A percentile compares a stretch with the other conserved stretches of the same genome.
Conservation (phyloP, 2,888 invertebrate species). For the Napeogenes sylphis region DNA sequence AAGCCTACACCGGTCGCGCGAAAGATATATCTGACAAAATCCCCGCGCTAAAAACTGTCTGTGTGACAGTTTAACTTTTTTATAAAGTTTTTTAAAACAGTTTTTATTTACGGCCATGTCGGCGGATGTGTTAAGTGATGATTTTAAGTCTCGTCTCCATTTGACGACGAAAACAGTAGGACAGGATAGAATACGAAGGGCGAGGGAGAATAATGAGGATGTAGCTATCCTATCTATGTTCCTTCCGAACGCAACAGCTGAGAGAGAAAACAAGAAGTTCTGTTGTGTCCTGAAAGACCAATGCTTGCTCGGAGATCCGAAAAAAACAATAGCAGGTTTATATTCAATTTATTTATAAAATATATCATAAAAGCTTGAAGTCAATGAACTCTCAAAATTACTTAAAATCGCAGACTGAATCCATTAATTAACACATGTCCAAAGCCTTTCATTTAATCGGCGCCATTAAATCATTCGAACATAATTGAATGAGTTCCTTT, state of each 20-base stretch:
- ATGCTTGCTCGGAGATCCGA: slow-evolving; percentile 87
- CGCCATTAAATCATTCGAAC: slow-evolving; percentile 35
- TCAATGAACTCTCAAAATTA: slow-evolving; percentile 12
- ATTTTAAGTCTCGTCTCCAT: slow-evolving; percentile 84
- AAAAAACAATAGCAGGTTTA: slow-evolving; percentile 87
- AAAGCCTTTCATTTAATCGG: slow-evolving; percentile 36
- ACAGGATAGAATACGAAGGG: slow-evolving; percentile 87
- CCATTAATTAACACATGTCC: slow-evolving; percentile 30
- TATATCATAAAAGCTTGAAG: slow-evolving; percentile 8
- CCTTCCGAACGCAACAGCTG: slow-evolving; percentile 81
- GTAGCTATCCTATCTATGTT: slow-evolving; percentile 92
- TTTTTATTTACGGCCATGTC: slow-evolving; percentile 74
- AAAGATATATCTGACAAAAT: slow-evolving; percentile 32
- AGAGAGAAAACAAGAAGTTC: slow-evolving; percentile 84
- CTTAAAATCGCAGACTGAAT: neutral
- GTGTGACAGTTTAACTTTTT: slow-evolving; percentile 1
- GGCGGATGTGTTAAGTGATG: slow-evolving; percentile 86
- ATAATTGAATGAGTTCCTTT: slow-evolving; percentile 49
- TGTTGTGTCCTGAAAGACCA: slow-evolving; percentile 85
- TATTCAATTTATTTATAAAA: slow-evolving; percentile 6
- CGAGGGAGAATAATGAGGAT: slow-evolving; percentile 91
- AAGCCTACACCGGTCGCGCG: slow-evolving; percentile 56
- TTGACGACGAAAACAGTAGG: slow-evolving; percentile 88
- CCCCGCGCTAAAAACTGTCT: slow-evolving; percentile 30
- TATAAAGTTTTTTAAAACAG: slow-evolving; percentile 24